Base-by-base conservation (phyloP, 2,888 invertebrate genomes). In the Campaea margaritaria region DNA sequence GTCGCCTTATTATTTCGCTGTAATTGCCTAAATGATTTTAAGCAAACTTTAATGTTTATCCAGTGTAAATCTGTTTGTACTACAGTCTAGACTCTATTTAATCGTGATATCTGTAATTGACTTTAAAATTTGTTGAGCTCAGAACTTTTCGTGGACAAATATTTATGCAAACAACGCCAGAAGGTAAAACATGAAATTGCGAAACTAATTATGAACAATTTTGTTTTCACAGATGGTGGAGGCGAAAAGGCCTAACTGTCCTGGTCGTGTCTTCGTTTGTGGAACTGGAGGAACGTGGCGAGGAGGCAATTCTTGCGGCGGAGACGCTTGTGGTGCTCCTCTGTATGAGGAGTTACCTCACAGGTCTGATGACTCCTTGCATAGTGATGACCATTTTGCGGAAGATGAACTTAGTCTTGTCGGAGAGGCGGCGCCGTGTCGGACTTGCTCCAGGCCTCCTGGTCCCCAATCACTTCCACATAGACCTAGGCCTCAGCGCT, bases 311-410 rank as follows among this genome's bases (percentile, higher is more conserved):
- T 73, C 85, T 10, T 91, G 91, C 56, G 87, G 86, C 0, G 87
- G 89, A 0, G 91, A 91, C 61, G 67, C 85, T 0, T 91, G 90
- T 65, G 92, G 90, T 75, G 96, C 97, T 74, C 96, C 96, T 51
- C 95, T 97, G 21, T 97, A 97, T 86, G 97, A 97, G 87, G 97
- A 97, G 79, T 93, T 97, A 43, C 94, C 94, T 0, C 93, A 93
- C 63, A 91, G 94, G 61, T 95, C 94, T 11, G 93, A 94, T 38
- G 93, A 93, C 73, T 91, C 91, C 36, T 75, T 93, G 21, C 95
- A 95, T 77, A 96, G 96, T 78, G 97, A 96, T 78, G 97, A 97
- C 76, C 96, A 97, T 77, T 96, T 97, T 78, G 96, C 96, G 48
- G 97, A 96, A 86, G 97, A 97, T 79, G 97, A 97, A 78, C 92